Base-by-base conservation (phyloP, 1,140 invertebrate genomes). In the Caenorhabditis elegans region DNA sequence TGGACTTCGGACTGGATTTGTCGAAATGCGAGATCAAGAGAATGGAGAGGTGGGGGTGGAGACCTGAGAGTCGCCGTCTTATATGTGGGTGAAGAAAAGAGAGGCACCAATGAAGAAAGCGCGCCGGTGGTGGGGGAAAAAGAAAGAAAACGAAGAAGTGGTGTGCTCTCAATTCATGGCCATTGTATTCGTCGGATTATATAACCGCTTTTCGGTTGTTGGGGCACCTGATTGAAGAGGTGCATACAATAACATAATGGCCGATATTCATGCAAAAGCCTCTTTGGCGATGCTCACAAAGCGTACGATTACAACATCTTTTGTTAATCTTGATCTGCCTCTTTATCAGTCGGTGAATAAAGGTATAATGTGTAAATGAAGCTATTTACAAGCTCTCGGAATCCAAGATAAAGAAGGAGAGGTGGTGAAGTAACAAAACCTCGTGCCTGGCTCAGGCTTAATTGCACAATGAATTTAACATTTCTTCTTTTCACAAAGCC, bases 241-340 rank as follows among this genome's bases (percentile, higher is more conserved):
- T 70, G 60, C 60, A 70, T 70, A 70, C 60, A 70, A 70, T 70
- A 70, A 70, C 60, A 70, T 70, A 70, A 70, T 70, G 60, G 34
- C 60, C 60, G 60, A 43, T 70, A 70, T 70, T 70, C 60, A 70
- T 60, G 53, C n/a, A 43, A 19, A 70, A n/a, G 15, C 10, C 34
- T 43, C 34, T 53, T 26, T 39, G n/a, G 15, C 28, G 15, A 11
- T 22, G 60, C 17, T 39, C 19, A 70, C 60, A 70, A 70, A 70
- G 60, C 60, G 53, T 60, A 60, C 53, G 34, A 70, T 39, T 39
- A 70, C 34, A 39, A 70, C 60, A 70, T 39, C 60, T 70, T 70
- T 70, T 70, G 60, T 70, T 70, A 70, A 70, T 39, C 60, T 70
- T 5, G 28, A 60, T 26, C 53, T 34, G 26, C 53, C 53, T n/a